Conservation (phyloP, 2,888 invertebrate genomes). For the Macaria liturata region DNA sequence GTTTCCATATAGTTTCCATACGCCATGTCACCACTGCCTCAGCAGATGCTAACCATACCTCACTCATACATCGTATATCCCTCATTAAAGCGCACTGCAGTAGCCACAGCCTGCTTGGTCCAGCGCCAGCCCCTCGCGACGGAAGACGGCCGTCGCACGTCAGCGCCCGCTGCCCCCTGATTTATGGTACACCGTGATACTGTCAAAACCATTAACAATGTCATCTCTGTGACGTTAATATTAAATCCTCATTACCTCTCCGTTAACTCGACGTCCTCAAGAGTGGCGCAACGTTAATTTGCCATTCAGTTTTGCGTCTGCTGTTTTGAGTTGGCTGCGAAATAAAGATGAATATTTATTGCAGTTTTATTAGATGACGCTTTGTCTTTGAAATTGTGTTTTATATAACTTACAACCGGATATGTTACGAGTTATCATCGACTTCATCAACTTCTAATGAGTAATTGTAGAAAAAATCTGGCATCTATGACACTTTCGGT, state of each 20-base stretch:
- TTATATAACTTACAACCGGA: too few species aligned
- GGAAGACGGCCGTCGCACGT: conserved; percentile 30
- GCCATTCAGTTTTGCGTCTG: conserved; percentile 7
- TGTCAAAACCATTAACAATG: conserved; percentile 33
- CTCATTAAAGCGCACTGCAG: conserved; percentile 19
- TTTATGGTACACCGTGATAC: conserved; percentile 31
- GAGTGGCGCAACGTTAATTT: conserved; percentile 12
- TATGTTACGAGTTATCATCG: too few species aligned
- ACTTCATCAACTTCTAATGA: too few species aligned
- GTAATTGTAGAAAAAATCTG: too few species aligned
- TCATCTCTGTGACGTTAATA: conserved; percentile 26
- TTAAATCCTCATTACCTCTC: conserved; percentile 31
- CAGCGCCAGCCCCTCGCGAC: conserved; percentile 23
- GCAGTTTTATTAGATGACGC: too few species aligned
- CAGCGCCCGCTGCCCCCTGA: conserved; percentile 34
- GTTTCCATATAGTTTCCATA: too few species aligned
- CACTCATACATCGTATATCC: not conserved
- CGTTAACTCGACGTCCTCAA: conserved; percentile 16
- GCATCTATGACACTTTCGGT: too few species aligned
- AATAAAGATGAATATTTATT: not conserved
- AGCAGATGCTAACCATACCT: not conserved
- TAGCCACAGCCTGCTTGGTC: conserved; percentile 12
- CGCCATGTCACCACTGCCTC: not conserved
- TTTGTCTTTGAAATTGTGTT: too few species aligned
- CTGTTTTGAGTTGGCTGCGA: not conserved